phyloP scores from a whole-genome alignment of 2,888 invertebrate species.

The Drosophila kanekoi region DNA sequence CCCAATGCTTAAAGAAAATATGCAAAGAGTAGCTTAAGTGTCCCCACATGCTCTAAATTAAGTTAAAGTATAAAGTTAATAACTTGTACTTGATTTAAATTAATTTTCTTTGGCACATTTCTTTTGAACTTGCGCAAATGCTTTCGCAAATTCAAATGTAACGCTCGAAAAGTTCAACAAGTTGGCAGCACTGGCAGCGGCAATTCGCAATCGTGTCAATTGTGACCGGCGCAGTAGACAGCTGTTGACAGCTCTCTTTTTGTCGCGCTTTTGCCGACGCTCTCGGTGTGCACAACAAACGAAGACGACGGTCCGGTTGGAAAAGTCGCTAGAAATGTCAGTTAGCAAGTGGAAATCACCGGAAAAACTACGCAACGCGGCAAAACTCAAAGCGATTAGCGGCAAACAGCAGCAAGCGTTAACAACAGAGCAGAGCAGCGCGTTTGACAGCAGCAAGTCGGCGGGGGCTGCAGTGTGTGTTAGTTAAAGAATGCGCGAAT shows the following conservation, averaged over 20 bases:
- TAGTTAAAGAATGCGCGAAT: slow-evolving; percentile 59
- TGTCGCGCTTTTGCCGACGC: slow-evolving; percentile 21
- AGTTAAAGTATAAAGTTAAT: background rate
- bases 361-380: slow-evolving; percentile 81
- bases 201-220: slow-evolving; percentile 40
- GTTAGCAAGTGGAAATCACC: slow-evolving; percentile 80
- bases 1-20: background rate
- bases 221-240: slow-evolving; percentile 55
- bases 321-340: slow-evolving; percentile 72
- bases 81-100: background rate
- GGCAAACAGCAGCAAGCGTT: slow-evolving; percentile 40
- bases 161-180: slow-evolving; percentile 27
- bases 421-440: slow-evolving; percentile 40
- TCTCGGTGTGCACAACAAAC: slow-evolving; percentile 56
- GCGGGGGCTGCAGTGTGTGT: slow-evolving; percentile 37
- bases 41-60: too few relatives aligned
- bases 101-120: background rate
- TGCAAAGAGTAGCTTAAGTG: background rate
- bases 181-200: slow-evolving; percentile 47
- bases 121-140: background rate
- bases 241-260: slow-evolving; percentile 32
- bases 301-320: slow-evolving; percentile 61
- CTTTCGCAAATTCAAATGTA: slow-evolving; percentile 46
- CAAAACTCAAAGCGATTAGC: slow-evolving; percentile 48
- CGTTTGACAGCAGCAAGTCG: slow-evolving; percentile 26